These are phyloP conservation scores for Pristionchus fissidentatus DNA, from an alignment of 2,888 invertebrate species.

Conservation along the genomic window DNA sequence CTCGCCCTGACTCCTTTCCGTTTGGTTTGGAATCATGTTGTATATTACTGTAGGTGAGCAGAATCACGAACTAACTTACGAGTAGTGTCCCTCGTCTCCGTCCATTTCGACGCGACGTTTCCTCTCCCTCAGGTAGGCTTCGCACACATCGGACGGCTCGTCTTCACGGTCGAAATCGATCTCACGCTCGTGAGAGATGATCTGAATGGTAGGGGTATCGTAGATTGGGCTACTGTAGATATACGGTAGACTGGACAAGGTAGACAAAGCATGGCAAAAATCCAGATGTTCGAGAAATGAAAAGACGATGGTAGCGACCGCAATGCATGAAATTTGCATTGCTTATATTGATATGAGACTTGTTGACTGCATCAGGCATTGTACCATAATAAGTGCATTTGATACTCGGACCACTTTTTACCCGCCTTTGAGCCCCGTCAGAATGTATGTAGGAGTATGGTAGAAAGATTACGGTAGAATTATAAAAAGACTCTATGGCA, in stretches of 20 bases:
- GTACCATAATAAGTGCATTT: no score
- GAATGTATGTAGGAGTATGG: no score
- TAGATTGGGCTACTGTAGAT: neutral
- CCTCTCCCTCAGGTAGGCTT: conserved; percentile 13
- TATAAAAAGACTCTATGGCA: no score
- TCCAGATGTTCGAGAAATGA: no score
- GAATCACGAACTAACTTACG: neutral
- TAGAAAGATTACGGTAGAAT: neutral
- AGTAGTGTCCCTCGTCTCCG: conserved; percentile 9
- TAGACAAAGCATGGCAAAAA: neutral
- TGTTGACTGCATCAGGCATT: no score
- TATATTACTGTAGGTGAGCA: neutral
- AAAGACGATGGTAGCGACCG: no score
- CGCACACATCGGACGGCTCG: conserved; percentile 7
- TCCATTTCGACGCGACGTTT: neutral
- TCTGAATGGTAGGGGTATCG: neutral
- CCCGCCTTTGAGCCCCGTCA: no score
- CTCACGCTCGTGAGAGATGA: conserved; percentile 16
- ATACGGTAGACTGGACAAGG: neutral
- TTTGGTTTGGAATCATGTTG: no score
- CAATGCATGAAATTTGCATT: no score
- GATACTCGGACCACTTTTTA: no score
- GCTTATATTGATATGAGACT: no score
- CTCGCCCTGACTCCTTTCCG: neutral
- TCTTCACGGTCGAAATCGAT: conserved; percentile 26